Base-by-base conservation (phyloP, 2,888 invertebrate genomes). In the Drosophila recens region DNA sequence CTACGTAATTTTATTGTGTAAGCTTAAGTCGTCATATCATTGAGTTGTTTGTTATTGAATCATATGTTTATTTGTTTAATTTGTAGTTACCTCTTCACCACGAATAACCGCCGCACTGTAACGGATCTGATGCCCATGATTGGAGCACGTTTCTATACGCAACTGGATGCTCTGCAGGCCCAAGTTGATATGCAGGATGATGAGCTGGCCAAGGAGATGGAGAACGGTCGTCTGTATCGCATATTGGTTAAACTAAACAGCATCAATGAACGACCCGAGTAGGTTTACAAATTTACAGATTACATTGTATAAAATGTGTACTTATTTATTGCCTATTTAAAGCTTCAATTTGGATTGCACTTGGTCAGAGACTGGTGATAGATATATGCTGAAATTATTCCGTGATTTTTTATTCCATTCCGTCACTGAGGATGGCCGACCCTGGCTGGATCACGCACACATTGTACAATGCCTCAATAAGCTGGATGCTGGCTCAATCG, bases 121-220 rank as follows among this genome's bases (percentile, higher is more conserved):
- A 97, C 97, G 76, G 99, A 99, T 93, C 95, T 99, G 88, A 99
- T 99, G 99, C 99, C 99, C 33, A 98, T 99, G 98, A 99, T 99
- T 86, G 99, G 97, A 48, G 98, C 98, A 48, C 94, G 99, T 67
- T 99, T 99, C 93, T 99, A 98, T 93, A 97, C 97, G 0, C 98
- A 99, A 93, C 94, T 99, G 91, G 99, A 99, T 93, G 96, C 97
- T 6, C 94, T 97, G 67, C 97, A 98, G 92, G 94, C 97, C 65
- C 95, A 97, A 79, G 96, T 96, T 51, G 99, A 99, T 92, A 95
- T 96, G 51, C 94, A 98, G 80, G 98, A 99, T 90, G 96, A 96
- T 77, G 98, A 98, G 92, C 93, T 99, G 70, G 95, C 97, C 13
- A 96, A 96, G 93, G 99, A 99, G 93, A 95, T 98, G 90, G 98